Percentiles rank a stretch among this genome's conserved stretches.
These are phyloP conservation scores for Brachionus rubens DNA, from an alignment of 1,140 invertebrate species.

Conservation along the genomic window DNA sequence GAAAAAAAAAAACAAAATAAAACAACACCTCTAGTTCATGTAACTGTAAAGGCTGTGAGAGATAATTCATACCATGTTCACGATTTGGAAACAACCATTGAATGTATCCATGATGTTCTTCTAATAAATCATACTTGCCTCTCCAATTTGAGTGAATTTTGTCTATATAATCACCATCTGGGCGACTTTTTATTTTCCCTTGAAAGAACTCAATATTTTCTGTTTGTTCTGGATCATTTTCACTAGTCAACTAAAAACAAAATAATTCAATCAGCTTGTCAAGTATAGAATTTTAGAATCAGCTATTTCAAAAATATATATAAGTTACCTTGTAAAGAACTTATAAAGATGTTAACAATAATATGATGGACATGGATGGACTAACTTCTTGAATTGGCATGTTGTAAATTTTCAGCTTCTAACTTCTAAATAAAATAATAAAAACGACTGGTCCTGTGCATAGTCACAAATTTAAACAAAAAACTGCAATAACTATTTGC, in stretches of 20 bases:
- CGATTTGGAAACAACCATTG: conserved; percentile 58
- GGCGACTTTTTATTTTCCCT: conserved; percentile 49
- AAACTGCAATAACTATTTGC: too few species aligned
- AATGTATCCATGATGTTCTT: conserved; percentile 57
- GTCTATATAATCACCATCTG: conserved; percentile 54
- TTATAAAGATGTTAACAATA: too few species aligned
- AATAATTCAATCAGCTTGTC: too few species aligned
- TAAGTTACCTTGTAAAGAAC: too few species aligned
- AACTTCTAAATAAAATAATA: too few species aligned
- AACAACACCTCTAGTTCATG: conserved; percentile 53
- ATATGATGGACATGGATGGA: too few species aligned
- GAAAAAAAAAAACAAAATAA: not conserved
- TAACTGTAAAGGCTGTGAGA: conserved; percentile 54
- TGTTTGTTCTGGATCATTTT: conserved; percentile 47
- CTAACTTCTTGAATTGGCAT: too few species aligned
- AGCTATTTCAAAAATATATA: too few species aligned
- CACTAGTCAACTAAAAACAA: not conserved
- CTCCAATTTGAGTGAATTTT: conserved; percentile 53
- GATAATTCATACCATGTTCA: conserved; percentile 55
- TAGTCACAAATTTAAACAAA: too few species aligned
- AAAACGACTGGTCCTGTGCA: too few species aligned
- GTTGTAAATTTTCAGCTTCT: too few species aligned
- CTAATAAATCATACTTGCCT: conserved; percentile 52
- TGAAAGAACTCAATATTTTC: conserved; percentile 50
- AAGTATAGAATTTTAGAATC: too few species aligned